These are phyloP conservation scores for Pan troglodytes DNA, from an alignment of 2,113 vertebrate species.

Conservation along the genomic window DNA sequence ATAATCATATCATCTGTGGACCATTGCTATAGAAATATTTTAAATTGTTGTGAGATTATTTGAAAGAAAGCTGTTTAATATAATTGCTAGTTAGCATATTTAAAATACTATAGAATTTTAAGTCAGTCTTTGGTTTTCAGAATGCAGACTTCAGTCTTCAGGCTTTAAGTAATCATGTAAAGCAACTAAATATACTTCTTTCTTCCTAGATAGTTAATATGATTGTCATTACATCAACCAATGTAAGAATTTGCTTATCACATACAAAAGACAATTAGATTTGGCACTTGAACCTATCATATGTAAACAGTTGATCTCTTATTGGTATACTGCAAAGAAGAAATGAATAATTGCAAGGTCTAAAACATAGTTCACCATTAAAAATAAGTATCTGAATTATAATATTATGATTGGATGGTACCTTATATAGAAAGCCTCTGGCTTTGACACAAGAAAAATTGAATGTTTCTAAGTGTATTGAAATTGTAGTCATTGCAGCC, in stretches of 20 bases:
- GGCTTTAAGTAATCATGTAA: not conserved
- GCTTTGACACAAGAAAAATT: slow-evolving; percentile 54
- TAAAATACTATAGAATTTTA: not conserved
- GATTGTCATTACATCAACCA: not conserved
- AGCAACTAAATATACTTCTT: not conserved
- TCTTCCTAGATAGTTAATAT: not conserved
- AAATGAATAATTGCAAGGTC: not conserved
- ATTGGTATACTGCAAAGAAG: not conserved
- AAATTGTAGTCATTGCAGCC: slow-evolving; percentile 32
- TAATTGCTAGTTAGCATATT: not conserved
- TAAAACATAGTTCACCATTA: not conserved
- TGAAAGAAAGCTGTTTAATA: not conserved
- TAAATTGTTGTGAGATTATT: not conserved
- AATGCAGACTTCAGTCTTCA: not conserved
- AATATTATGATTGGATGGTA: slow-evolving; percentile 2
- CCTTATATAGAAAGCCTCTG: slow-evolving; percentile 28
- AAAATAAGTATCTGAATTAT: slow-evolving; percentile 36
- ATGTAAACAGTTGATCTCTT: not conserved
- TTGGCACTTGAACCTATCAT: not conserved
- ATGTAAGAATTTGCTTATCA: not conserved
- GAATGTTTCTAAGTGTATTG: slow-evolving; percentile 7
- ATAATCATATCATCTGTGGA: not conserved
- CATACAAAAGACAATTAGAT: not conserved
- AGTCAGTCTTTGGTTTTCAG: not conserved
- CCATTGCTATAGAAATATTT: not conserved